Percentiles rank a stretch among this genome's conserved stretches.
phyloP scores from a whole-genome alignment of 2,888 invertebrate genomes.

The Clanis bilineata region DNA sequence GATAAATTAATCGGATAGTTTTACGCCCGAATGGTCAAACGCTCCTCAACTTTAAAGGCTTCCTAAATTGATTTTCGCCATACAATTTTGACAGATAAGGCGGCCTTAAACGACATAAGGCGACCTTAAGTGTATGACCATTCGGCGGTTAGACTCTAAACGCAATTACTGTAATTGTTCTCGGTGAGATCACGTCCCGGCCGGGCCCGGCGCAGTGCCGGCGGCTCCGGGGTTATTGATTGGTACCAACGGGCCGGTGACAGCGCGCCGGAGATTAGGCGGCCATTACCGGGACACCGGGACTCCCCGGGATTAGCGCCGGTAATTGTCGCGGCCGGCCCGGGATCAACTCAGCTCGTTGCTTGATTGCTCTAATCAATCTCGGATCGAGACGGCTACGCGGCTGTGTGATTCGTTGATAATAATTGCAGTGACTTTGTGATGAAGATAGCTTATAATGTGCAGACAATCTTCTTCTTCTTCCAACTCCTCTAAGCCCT shows the following conservation, averaged over 20 bases:
- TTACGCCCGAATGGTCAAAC: no score
- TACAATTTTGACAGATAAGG: no score
- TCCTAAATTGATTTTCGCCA: no score
- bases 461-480: no score
- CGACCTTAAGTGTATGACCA: no score
- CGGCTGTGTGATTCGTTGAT: neutral
- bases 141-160: neutral
- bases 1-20: neutral
- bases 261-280: conserved; percentile 11
- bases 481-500: no score
- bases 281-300: neutral
- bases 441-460: no score
- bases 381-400: neutral
- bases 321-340: conserved; percentile 5
- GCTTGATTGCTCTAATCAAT: conserved; percentile 7
- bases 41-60: no score
- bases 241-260: conserved; percentile 17
- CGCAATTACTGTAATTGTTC: neutral
- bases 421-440: neutral
- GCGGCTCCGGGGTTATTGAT: conserved; percentile 26
- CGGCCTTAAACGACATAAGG: no score
- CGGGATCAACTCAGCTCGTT: conserved; percentile 2
- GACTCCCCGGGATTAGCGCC: neutral
- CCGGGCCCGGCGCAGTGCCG: conserved; percentile 35
- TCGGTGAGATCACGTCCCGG: conserved; percentile 27